Evolutionary conservation across 2,888 invertebrate genomes (phyloP).

Genomic region (Vesta saturnalis): DNA sequence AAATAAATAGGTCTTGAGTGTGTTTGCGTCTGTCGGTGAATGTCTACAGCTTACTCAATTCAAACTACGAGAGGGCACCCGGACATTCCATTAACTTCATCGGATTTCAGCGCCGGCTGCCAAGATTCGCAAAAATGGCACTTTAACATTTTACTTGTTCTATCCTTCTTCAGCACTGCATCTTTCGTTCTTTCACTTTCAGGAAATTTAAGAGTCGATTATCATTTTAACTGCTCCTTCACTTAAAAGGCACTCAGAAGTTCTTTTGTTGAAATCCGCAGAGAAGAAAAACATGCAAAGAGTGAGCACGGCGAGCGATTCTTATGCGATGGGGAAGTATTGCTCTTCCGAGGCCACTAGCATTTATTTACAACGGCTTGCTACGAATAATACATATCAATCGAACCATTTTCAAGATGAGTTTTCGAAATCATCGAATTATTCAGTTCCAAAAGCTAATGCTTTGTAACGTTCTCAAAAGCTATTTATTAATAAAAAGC

Average conservation of each 20-base stretch:
- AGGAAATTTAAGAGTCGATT: conserved; percentile 56
- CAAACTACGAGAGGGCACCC: conserved; percentile 39
- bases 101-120: conserved; percentile 46
- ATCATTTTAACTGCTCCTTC: conserved; percentile 60
- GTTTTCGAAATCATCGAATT: conserved; percentile 37
- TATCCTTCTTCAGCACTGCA: conserved; percentile 40
- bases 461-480: not conserved
- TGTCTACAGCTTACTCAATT: conserved; percentile 34
- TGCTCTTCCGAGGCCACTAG: conserved; percentile 43
- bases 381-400: conserved; percentile 43
- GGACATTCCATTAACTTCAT: conserved; percentile 53
- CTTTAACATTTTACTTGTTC: conserved; percentile 49
- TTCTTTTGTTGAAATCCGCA: conserved; percentile 56
- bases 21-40: conserved; percentile 30
- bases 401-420: conserved; percentile 38
- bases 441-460: conserved; percentile 34
- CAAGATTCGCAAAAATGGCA: conserved; percentile 51
- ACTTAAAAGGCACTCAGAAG: conserved; percentile 57
- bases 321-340: conserved; percentile 44
- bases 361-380: conserved; percentile 38
- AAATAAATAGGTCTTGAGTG: conserved; percentile 11
- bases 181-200: conserved; percentile 48
- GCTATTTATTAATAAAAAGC: conserved; percentile 21
- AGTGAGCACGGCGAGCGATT: conserved; percentile 35
- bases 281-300: conserved; percentile 51